Evolutionary conservation across 2,797 vertebrate genomes (phyloP), one percentile per base, ranked within the genome.

Genomic region (Rhyacichthys aspro): DNA sequence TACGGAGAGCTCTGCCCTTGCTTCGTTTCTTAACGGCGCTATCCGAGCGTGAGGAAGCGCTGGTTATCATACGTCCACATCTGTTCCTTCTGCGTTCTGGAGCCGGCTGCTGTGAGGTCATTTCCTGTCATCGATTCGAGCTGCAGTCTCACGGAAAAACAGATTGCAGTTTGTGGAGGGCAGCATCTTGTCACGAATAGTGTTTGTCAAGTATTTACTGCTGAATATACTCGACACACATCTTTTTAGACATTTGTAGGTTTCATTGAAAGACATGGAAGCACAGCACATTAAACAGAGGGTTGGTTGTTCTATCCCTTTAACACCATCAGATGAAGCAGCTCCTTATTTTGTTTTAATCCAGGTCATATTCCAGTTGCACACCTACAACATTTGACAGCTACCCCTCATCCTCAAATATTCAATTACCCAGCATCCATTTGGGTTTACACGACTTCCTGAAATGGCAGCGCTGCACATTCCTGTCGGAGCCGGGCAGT

Each of bases 31-130:
- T 12, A 49, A 59, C 55, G 52, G 39, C 15, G 55, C 54, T 39
- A 65, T 44, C 42, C 28, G 14, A 58, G 71, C 67, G 57, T 48
- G 49, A 62, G 36, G 15, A 74, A 32, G 37, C 28, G 57, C 55
- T 69, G 70, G 63, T 71, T 72, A 55, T 64, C 68, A 76, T 61
- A 59, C 33, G 23, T 37, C 42, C 19, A 55, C 78, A 74, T 76
- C 74, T 62, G 70, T 62, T 76, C 74, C 61, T 33, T 44, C 47
- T 41, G 11, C 52, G 15, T 49, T 19, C 9, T 36, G 46, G 66
- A 64, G n/a, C 19, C 59, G 49, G 23, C 37, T 45, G 53, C 43
- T 63, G 59, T 17, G 8, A 63, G 45, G 57, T 58, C 0, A 6
- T 37, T 67, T 52, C 19, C 34, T 37, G 41, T 39, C 5, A n/a